These are phyloP conservation scores for Lysiphlebus fabarum DNA, from an alignment of 1,140 invertebrate genomes.

Conservation along the genomic window DNA sequence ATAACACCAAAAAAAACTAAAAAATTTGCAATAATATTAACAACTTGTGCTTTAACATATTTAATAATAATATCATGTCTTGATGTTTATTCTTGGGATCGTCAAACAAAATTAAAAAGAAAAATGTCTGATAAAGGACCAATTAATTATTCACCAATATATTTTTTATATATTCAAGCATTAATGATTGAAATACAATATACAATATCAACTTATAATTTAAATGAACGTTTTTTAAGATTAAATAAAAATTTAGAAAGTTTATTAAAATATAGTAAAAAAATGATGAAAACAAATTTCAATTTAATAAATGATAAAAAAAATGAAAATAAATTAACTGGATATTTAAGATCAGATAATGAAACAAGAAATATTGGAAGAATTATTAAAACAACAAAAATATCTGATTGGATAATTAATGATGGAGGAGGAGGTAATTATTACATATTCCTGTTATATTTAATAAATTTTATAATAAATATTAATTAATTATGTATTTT, in stretches of 20 bases:
- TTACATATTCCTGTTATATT: too few species aligned
- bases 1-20: constrained; percentile 33
- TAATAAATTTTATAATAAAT: not conserved
- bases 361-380: constrained; percentile 27
- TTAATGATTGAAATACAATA: constrained; percentile 47
- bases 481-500: not conserved
- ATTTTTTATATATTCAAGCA: constrained; percentile 47
- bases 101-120: constrained; percentile 30
- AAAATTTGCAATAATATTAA: constrained; percentile 32
- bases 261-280: constrained; percentile 31
- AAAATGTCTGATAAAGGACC: constrained; percentile 42
- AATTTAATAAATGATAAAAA: constrained; percentile 16
- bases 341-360: constrained; percentile 29
- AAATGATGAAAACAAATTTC: constrained; percentile 37
- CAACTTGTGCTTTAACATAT: constrained; percentile 26
- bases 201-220: constrained; percentile 40
- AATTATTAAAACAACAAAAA: constrained; percentile 30
- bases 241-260: constrained; percentile 43
- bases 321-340: constrained; percentile 29
- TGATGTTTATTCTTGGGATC: constrained; percentile 41
- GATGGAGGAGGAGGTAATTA: constrained; percentile 32
- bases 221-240: constrained; percentile 42
- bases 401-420: constrained; percentile 30
- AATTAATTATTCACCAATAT: constrained; percentile 48
- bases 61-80: constrained; percentile 34